Conservation (phyloP, 2,113 vertebrate species). For the Sinocyclocheilus maitianheensis region DNA sequence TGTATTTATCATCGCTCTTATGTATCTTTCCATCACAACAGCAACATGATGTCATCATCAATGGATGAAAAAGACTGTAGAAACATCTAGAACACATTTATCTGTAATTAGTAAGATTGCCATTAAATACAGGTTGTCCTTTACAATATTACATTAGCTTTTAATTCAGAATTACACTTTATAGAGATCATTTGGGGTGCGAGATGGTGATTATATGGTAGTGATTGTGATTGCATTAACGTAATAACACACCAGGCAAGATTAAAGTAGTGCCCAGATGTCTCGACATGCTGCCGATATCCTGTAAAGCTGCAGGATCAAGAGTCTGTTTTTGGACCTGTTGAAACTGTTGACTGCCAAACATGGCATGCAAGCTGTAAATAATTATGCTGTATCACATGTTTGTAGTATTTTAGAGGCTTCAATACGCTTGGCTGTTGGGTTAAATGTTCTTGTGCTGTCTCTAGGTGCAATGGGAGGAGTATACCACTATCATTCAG, state of each 20-base stretch:
- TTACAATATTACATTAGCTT: neutral
- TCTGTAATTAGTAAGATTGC: neutral
- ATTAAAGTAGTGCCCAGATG: slow-evolving; percentile 33
- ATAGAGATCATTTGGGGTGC: neutral
- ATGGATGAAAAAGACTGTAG: neutral
- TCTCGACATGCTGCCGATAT: slow-evolving; percentile 33
- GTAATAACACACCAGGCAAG: slow-evolving; percentile 11
- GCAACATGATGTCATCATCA: slow-evolving; percentile 6
- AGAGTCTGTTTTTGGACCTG: slow-evolving; percentile 31
- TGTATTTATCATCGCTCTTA: slow-evolving; percentile 60
- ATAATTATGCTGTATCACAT: neutral
- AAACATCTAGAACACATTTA: neutral
- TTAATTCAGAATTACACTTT: neutral
- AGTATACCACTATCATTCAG: slow-evolving; percentile 73
- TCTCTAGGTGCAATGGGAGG: slow-evolving; percentile 71
- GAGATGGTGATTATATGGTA: neutral
- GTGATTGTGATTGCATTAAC: slow-evolving; percentile 2
- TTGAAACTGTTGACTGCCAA: slow-evolving; percentile 29
- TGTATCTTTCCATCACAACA: neutral
- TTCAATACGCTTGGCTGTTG: neutral
- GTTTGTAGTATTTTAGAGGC: slow-evolving; percentile 13
- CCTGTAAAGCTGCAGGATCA: slow-evolving; percentile 32
- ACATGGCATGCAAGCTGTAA: slow-evolving; percentile 1
- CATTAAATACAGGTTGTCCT: neutral
- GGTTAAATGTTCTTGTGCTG: slow-evolving; percentile 33